Evolutionary conservation across 1,140 invertebrate species (phyloP), one percentile per base, ranked within the genome.

Genomic region (Rhynchophorus ferrugineus): DNA sequence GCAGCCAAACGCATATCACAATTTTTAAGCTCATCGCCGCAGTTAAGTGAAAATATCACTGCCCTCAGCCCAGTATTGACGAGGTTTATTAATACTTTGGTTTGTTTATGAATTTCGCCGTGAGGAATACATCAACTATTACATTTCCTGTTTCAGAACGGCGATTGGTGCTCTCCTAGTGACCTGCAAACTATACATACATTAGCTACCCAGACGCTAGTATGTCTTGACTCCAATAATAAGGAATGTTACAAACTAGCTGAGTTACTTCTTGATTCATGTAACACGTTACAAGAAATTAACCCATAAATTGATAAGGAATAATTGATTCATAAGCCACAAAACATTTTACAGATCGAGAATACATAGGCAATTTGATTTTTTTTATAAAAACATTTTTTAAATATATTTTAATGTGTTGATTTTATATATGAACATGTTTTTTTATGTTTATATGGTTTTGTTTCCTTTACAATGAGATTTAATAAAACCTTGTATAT

Each of bases 1-100:
- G 82, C 79, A 20, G 87, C 84, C n/a, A 77, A 81, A 61, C 71
- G 87, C 56, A 64, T 89, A n/a, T 78, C 78, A 61, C 73, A 78
- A 29, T 77, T 80, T 60, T 68, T 88, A 7, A 71, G 77, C 3
- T 72, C 72, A 42, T 75, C 77, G 9, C 71, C 73, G 14, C 69
- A 78, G 54, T 71, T 78, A 19, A 73, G 79, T 14, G 76, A 82
- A 44, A 77, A 82, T 61, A 69, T 89, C 33, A 76, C 83, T 3
- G 77, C 78, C 39, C 75, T 89, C 22, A 83, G 79, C 54, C 81
- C 87, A 13, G 69, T 78, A 7, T 63, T 89, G 0, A 77, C 81
- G 8, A 76, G 75, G 48, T 90, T 86, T 75, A 67, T 91, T 22
- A 77, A 83, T 46, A 75, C 74, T 49, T 66, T 87, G 71, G 85